These are phyloP conservation scores for Halcyon badia DNA, from an alignment of 2,797 vertebrate genomes.

Conservation along the genomic window DNA sequence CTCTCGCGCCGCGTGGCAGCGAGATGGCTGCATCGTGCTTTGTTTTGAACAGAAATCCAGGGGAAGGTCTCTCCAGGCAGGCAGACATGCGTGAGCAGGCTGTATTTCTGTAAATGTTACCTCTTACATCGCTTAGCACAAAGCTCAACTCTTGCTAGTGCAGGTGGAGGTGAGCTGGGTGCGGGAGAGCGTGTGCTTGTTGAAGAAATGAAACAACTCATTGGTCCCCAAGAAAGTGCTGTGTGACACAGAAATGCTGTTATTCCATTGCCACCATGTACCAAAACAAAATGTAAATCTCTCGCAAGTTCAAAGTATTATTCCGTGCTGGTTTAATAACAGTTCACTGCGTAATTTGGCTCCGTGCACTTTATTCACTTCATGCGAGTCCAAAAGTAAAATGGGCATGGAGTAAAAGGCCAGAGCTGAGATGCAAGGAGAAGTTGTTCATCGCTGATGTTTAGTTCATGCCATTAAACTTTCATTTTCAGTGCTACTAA, in stretches of 20 bases:
- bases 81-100: rapidly evolving
- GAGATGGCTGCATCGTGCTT: background rate
- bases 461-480: background rate
- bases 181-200: background rate
- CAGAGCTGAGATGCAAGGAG: background rate
- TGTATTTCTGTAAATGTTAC: background rate
- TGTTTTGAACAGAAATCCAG: background rate
- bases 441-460: background rate
- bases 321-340: background rate
- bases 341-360: background rate
- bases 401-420: background rate
- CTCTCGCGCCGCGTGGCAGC: background rate
- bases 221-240: background rate
- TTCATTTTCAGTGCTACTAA: background rate
- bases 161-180: background rate
- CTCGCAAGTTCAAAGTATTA: background rate
- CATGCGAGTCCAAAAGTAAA: background rate
- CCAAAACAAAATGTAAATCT: background rate
- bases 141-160: background rate
- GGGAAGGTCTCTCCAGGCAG: background rate
- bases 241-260: background rate
- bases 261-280: background rate
- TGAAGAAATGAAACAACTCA: background rate
- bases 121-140: background rate
- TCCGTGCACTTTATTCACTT: background rate